Conservation (phyloP, 2,113 vertebrate genomes). For the Scomber scombrus region DNA sequence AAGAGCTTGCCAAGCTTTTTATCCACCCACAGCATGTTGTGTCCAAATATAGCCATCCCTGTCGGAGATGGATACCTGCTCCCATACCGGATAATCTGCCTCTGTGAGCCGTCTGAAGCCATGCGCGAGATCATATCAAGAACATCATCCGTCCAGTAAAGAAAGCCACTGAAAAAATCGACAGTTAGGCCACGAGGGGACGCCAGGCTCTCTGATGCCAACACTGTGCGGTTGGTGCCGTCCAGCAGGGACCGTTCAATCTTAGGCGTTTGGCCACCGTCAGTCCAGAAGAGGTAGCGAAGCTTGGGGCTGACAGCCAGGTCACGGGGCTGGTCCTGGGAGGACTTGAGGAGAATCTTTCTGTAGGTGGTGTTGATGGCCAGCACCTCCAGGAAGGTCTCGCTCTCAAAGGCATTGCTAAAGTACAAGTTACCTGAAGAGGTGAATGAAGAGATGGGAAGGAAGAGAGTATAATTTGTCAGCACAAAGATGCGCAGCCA, state of each 20-base stretch:
- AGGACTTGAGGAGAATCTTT: constrained; percentile 90
- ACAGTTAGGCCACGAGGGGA: constrained; percentile 91
- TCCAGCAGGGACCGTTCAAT: constrained; percentile 93
- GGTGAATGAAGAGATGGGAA: not conserved
- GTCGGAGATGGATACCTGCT: constrained; percentile 92
- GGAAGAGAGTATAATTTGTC: not conserved
- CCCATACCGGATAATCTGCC: constrained; percentile 90
- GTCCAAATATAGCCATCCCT: constrained; percentile 89
- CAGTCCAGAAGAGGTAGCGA: constrained; percentile 94
- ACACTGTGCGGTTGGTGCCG: constrained; percentile 91
- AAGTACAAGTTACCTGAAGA: constrained; percentile 94
- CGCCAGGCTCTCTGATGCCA: constrained; percentile 91
- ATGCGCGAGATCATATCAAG: constrained; percentile 94
- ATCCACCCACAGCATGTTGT: constrained; percentile 95
- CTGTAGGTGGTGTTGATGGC: constrained; percentile 90
- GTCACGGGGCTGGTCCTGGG: constrained; percentile 88
- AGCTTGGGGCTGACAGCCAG: constrained; percentile 92
- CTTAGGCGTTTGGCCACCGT: constrained; percentile 93
- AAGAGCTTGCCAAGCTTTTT: constrained; percentile 92
- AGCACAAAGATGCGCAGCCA: not conserved
- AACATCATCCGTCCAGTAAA: constrained; percentile 95
- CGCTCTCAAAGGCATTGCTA: constrained; percentile 89
- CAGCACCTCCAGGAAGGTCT: constrained; percentile 92
- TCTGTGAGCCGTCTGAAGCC: constrained; percentile 84
- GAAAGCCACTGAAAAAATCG: constrained; percentile 87